These are phyloP conservation scores for Zosterops pallidus DNA, from an alignment of 2,113 vertebrate genomes.

Conservation along the genomic window DNA sequence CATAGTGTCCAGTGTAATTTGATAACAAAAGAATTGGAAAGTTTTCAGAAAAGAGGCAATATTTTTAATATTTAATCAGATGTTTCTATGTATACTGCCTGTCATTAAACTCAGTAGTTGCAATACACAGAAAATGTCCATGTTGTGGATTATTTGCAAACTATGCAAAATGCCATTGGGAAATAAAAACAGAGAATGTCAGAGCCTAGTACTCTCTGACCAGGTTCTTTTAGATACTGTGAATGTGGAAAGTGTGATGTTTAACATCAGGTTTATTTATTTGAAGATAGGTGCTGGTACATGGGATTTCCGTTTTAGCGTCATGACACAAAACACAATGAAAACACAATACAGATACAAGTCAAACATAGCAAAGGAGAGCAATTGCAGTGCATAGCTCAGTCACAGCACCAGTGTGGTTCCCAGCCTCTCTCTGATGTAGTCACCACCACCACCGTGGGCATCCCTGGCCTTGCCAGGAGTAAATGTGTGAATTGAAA, in stretches of 20 bases:
- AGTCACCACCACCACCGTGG: neutral
- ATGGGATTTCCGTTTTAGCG: neutral
- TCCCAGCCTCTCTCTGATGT: neutral
- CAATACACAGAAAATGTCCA: accelerated
- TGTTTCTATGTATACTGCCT: neutral
- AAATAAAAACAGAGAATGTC: neutral
- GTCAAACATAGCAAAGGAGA: neutral
- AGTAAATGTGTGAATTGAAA: neutral
- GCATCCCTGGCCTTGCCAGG: neutral
- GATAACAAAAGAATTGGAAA: neutral
- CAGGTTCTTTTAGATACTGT: neutral
- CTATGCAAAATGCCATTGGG: neutral
- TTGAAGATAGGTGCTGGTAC: neutral
- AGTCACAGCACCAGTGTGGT: accelerated
- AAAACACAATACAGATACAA: neutral
- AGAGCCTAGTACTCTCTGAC: neutral
- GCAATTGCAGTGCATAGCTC: neutral
- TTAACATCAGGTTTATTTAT: neutral
- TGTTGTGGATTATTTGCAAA: neutral
- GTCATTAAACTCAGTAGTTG: neutral
- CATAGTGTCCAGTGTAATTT: neutral
- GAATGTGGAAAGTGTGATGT: neutral
- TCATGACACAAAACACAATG: neutral
- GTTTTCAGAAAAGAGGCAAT: neutral
- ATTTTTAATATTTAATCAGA: neutral